Percentiles rank a stretch among this genome's conserved stretches.
Conservation (phyloP, 2,797 vertebrate species). For the Lophius americanus region DNA sequence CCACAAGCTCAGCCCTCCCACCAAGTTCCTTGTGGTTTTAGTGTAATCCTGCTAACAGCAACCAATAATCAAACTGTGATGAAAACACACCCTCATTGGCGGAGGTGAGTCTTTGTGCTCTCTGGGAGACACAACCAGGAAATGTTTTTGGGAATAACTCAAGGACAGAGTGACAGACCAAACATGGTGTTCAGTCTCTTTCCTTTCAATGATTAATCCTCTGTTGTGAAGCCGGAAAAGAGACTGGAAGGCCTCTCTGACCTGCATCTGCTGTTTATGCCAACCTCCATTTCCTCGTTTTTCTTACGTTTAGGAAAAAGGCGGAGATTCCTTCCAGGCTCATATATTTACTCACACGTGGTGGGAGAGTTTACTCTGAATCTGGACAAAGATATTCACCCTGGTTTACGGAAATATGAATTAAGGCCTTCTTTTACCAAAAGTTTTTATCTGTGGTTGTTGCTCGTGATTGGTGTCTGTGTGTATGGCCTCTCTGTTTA, state of each 20-base stretch:
- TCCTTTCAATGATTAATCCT: slow-evolving; percentile 75
- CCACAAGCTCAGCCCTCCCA: too few species aligned
- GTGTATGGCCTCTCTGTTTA: slow-evolving; percentile 31
- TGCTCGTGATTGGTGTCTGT: not conserved
- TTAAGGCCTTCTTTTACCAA: not conserved
- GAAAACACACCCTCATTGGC: too few species aligned
- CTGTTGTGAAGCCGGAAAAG: slow-evolving; percentile 56
- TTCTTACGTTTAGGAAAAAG: slow-evolving; percentile 20
- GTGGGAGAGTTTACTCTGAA: slow-evolving; percentile 27
- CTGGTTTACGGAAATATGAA: slow-evolving; percentile 5
- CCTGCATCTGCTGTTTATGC: slow-evolving; percentile 57
- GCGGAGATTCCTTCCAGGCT: slow-evolving; percentile 29
- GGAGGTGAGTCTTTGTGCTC: slow-evolving; percentile 9
- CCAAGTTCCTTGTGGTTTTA: too few species aligned
- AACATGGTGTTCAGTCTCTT: slow-evolving; percentile 57
- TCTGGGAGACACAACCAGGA: slow-evolving; percentile 55
- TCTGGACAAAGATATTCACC: slow-evolving; percentile 9
- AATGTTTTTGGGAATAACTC: slow-evolving; percentile 56
- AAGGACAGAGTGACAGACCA: slow-evolving; percentile 60
- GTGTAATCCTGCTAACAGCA: too few species aligned
- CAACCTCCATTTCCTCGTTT: slow-evolving; percentile 49
- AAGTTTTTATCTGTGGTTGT: not conserved
- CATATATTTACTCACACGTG: slow-evolving; percentile 6
- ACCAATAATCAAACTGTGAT: too few species aligned
- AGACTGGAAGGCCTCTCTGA: slow-evolving; percentile 43